Evolutionary conservation across 2,888 invertebrate species (phyloP), one percentile per base, ranked within the genome.

Genomic region (Drosophila lutescens): DNA sequence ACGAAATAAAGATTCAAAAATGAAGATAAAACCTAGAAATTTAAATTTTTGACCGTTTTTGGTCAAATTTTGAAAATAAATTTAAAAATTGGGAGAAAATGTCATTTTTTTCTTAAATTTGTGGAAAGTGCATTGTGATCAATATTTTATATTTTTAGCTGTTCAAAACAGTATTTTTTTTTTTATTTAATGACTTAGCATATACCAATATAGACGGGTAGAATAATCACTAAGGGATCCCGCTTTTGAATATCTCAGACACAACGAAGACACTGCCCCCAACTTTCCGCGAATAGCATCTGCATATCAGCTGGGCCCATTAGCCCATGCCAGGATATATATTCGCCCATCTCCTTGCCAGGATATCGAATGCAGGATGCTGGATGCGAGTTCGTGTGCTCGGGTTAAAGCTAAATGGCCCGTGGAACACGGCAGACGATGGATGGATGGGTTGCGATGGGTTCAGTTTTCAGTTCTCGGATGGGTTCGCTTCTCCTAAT

Each of bases 341-440:
- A 40, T 26, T 9, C 13, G 30, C 13, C 4, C 17, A 0, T 9
- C 20, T 38, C 10, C 32, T 17, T 15, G 20, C 12, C 8, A 49
- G 58, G 53, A 53, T 38, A 41, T 58, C 30, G 44, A 12, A 26
- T 55, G 43, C 8, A n/a, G 10, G 17, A 38, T 12, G 43, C 8
- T 17, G 8, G 17, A 38, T 12, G 44, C 20, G 49, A 20, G n/a
- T 34, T 47, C 62, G 50, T 70, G 50, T 53, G 38, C 36, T 61
- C 74, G 68, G 73, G 74, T 69, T 79, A 76, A 86, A 79, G 82
- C 78, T 85, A 90, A 91, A 91, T 91, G 91, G 83, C 78, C 86
- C 91, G 81, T 89, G 71, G 74, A 74, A 70, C 61, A 73, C 43
- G 56, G 54, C 47, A 69, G 71, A 70, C 65, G 53, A 51, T 26